Evolutionary conservation across 1,140 invertebrate genomes (phyloP).

Genomic region (Centruroides sculpturatus): DNA sequence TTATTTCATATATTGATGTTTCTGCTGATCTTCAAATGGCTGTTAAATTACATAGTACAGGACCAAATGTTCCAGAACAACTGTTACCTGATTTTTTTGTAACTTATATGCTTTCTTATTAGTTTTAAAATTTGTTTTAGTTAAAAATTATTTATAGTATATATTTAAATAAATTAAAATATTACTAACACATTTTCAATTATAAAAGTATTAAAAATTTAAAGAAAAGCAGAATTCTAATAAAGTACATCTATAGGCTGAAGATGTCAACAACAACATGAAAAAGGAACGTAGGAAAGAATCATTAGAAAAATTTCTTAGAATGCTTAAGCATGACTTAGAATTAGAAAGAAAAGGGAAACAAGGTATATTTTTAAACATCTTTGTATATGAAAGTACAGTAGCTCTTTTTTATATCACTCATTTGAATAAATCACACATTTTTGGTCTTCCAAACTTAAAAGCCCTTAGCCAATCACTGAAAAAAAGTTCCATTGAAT

Average conservation of each 20-base stretch:
- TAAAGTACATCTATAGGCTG: slow-evolving; percentile 38
- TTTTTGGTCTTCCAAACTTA: background rate
- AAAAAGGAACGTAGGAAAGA: slow-evolving; percentile 74
- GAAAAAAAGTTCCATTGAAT: background rate
- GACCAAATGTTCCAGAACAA: slow-evolving; percentile 52
- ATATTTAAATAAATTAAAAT: background rate
- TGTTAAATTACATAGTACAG: slow-evolving; percentile 42
- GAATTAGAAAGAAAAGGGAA: slow-evolving; percentile 70
- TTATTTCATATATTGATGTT: slow-evolving; percentile 52
- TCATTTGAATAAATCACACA: background rate
- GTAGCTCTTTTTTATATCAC: background rate
- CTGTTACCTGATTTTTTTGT: slow-evolving; percentile 78
- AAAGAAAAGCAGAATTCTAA: background rate
- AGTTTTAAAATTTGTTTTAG: too few relatives aligned
- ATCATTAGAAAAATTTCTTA: slow-evolving; percentile 56
- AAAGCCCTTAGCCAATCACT: background rate
- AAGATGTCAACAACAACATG: slow-evolving; percentile 84
- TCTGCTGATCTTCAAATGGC: slow-evolving; percentile 53
- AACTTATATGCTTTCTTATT: background rate
- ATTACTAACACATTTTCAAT: background rate
- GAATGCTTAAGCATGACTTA: slow-evolving; percentile 66
- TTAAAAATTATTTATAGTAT: background rate
- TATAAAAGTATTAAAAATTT: background rate
- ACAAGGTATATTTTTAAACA: slow-evolving; percentile 36
- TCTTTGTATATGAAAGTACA: background rate